Evolutionary conservation across 2,888 invertebrate species (phyloP).

Genomic region (Drosophila putrida): DNA sequence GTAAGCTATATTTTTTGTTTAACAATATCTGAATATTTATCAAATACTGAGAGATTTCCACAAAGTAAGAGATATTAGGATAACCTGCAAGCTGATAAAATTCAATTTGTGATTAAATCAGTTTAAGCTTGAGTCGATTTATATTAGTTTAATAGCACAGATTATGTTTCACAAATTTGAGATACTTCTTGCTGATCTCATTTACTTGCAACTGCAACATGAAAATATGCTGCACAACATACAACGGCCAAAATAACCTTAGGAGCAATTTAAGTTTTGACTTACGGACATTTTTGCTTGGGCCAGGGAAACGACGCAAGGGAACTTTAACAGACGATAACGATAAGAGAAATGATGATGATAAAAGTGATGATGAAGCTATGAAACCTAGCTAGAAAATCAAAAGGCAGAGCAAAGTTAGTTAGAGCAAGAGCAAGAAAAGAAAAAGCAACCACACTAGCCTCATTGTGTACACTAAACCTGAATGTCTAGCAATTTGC

Average conservation of each 20-base stretch:
- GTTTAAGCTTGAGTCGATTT: no score
- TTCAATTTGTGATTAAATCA: no score
- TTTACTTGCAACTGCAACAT: neutral
- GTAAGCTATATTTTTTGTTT: no score
- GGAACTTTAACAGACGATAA: conserved; percentile 37
- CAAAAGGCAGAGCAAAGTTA: conserved; percentile 36
- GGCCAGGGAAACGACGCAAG: neutral
- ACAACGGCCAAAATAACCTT: conserved; percentile 6
- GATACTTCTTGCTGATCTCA: no score
- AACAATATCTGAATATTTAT: no score
- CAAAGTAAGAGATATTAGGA: no score
- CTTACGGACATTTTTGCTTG: no score
- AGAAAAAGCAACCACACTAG: conserved; percentile 23
- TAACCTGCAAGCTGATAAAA: no score
- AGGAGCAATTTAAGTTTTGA: conserved; percentile 32
- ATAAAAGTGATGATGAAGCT: no score
- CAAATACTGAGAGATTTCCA: no score
- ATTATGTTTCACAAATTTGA: no score
- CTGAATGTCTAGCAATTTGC: conserved; percentile 75
- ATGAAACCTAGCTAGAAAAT: neutral
- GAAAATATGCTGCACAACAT: conserved; percentile 23
- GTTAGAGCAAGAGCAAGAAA: conserved; percentile 23
- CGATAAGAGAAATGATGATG: conserved; percentile 13
- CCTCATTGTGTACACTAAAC: conserved; percentile 49
- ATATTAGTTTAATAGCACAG: no score